phyloP scores from a whole-genome alignment of 1,140 invertebrate species.

The Zaprionus africanus region DNA sequence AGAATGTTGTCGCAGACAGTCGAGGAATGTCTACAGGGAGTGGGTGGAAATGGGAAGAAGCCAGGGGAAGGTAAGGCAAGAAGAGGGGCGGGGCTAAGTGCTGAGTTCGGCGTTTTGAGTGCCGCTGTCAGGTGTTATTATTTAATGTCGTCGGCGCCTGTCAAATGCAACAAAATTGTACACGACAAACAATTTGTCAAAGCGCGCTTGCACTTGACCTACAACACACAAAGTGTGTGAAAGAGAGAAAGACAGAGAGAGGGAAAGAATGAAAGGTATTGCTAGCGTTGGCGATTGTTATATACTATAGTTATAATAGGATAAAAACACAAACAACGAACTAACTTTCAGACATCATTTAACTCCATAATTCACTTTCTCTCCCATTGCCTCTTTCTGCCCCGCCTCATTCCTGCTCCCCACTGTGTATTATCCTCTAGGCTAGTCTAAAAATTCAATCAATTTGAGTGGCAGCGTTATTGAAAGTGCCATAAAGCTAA shows the following conservation, averaged over 20 bases:
- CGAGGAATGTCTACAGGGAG: background rate
- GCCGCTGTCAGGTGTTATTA: slow-evolving; percentile 58
- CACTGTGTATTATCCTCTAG: slow-evolving; percentile 6
- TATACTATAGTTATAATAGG: background rate
- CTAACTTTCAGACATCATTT: background rate
- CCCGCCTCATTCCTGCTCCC: slow-evolving; percentile 1
- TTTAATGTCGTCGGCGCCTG: slow-evolving; percentile 68
- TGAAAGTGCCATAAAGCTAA: slow-evolving; percentile 20
- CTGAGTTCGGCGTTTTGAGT: slow-evolving; percentile 25
- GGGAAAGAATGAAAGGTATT: background rate
- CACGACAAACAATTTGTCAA: slow-evolving; percentile 71
- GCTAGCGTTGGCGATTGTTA: background rate
- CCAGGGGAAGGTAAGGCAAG: too few species aligned
- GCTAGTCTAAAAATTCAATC: slow-evolving; percentile 43
- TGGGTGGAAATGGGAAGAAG: slow-evolving; percentile 27
- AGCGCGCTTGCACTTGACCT: slow-evolving; percentile 68
- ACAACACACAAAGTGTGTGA: slow-evolving; percentile 36
- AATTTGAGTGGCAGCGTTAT: slow-evolving; percentile 50
- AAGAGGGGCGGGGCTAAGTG: background rate
- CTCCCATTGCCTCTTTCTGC: background rate
- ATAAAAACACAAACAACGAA: background rate
- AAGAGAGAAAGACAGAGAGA: background rate
- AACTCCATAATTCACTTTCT: slow-evolving; percentile 19
- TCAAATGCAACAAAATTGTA: slow-evolving; percentile 72
- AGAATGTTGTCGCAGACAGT: slow-evolving; percentile 34